These are phyloP conservation scores for Pammene fasciana DNA, from an alignment of 2,888 invertebrate genomes.

Conservation along the genomic window DNA sequence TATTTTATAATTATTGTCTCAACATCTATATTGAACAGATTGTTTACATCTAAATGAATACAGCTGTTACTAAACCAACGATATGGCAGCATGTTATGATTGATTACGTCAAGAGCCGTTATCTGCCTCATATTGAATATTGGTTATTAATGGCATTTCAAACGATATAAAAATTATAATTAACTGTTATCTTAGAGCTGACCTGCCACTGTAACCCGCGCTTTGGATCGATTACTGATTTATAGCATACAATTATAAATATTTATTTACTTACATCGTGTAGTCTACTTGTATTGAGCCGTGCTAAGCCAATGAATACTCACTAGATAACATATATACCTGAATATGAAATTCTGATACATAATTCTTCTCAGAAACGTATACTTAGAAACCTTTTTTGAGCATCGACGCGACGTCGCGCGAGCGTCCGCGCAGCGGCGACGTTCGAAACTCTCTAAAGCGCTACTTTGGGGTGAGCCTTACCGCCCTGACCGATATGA, in stretches of 20 bases:
- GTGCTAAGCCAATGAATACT: background rate
- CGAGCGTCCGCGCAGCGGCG: no score
- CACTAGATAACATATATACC: no score
- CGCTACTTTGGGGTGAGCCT: no score
- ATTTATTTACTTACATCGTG: background rate
- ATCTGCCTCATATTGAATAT: constrained; percentile 31
- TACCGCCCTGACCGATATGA: no score
- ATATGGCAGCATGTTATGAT: constrained; percentile 27
- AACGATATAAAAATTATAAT: constrained; percentile 32
- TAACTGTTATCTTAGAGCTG: constrained; percentile 20
- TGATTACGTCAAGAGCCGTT: constrained; percentile 22
- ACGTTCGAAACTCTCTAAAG: no score
- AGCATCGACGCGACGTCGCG: no score
- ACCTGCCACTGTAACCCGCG: constrained; percentile 29
- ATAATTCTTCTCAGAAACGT: no score
- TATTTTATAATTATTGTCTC: no score
- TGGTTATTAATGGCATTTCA: constrained; percentile 32
- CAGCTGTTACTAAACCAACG: background rate
- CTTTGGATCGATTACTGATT: constrained; percentile 30
- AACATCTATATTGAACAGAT: background rate
- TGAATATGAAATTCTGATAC: no score
- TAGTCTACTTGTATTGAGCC: background rate
- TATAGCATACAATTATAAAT: background rate
- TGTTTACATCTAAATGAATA: constrained; percentile 14
- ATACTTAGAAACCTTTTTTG: no score